Base-by-base conservation (phyloP, 2,888 invertebrate genomes). In the Cataglyphis rosenhaueri region DNA sequence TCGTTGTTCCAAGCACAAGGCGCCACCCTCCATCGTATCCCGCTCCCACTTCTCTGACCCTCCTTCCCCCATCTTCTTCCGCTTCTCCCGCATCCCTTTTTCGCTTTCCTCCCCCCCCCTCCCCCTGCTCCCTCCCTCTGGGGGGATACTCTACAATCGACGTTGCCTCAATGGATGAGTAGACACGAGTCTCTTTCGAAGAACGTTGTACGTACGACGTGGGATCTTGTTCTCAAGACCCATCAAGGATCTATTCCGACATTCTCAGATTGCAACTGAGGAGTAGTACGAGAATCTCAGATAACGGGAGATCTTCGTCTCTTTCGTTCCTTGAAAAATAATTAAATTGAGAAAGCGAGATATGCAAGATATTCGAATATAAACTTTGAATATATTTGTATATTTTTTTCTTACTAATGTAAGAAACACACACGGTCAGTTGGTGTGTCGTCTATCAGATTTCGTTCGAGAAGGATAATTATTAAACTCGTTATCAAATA, bases 161-260 rank as follows among this genome's bases (percentile, higher is more conserved):
- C 65, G 66, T 70, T 59, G 78, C 44, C 35, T 78, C 78, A 70
- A 78, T 78, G 44, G 78, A 78, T 78, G 78, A 70, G 70, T 59
- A 78, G 78, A 78, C 78, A 78, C 78, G 78, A 78, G 78, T 78
- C 78, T 78, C 70, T 70, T 70, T 70, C 70, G 44, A 78, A 35
- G 71, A 78, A 78, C 78, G 70, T 68, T 78, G 78, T 78, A 59
- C 70, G 70, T 78, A 78, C 71, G n/a, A 61, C 35, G 78, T 59
- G 55, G 48, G 52, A 82, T 76, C 82, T 68, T 82, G 82, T 76
- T 82, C 82, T 82, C 65, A 32, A 82, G 61, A 82, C 68, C 76
- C 76, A 78, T 78, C 78, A 61, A 55, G 59, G 38, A 59, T 78
- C 78, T 52, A 68, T 66, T 44, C 78, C 66, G 65, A 66, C 66